phyloP scores from a whole-genome alignment of 1,140 invertebrate genomes.

The Pollicipes pollicipes region DNA sequence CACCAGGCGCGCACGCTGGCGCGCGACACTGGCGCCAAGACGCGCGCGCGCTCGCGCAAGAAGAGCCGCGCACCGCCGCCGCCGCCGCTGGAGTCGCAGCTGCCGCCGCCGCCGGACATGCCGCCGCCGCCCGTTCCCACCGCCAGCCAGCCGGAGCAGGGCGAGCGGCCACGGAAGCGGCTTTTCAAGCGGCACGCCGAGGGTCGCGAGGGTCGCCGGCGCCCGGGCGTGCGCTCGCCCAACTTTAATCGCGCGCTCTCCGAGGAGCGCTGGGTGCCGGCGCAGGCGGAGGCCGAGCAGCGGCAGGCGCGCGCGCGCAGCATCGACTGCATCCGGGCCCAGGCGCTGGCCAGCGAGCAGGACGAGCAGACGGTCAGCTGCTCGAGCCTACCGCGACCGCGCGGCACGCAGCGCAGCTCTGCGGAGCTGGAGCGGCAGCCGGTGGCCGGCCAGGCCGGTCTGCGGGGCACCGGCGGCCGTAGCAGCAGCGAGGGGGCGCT shows the following conservation, averaged over 20 bases:
- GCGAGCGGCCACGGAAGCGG: neutral
- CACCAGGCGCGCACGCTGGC: conserved; percentile 17
- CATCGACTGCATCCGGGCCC: neutral
- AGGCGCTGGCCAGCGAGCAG: neutral
- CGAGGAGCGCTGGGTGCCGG: neutral
- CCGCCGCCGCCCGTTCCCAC: neutral
- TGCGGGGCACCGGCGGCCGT: neutral
- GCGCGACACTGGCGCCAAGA: conserved; percentile 26
- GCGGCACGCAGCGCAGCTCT: no score
- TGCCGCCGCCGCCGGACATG: neutral
- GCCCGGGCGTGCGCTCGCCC: neutral
- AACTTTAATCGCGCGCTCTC: neutral
- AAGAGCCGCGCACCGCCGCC: conserved; percentile 17
- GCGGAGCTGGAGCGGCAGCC: neutral
- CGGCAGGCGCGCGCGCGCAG: neutral
- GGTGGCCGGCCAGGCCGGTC: no score
- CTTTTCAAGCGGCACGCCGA: neutral
- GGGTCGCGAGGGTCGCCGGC: neutral
- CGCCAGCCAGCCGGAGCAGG: no score
- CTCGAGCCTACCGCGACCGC: no score
- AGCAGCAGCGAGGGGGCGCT: neutral
- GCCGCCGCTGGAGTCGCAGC: conserved; percentile 6
- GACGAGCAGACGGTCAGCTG: no score
- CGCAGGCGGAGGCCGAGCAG: neutral
- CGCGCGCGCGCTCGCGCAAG: conserved; percentile 23